These are phyloP conservation scores for Monochamus saltuarius DNA, from an alignment of 1,140 invertebrate genomes.

Conservation along the genomic window DNA sequence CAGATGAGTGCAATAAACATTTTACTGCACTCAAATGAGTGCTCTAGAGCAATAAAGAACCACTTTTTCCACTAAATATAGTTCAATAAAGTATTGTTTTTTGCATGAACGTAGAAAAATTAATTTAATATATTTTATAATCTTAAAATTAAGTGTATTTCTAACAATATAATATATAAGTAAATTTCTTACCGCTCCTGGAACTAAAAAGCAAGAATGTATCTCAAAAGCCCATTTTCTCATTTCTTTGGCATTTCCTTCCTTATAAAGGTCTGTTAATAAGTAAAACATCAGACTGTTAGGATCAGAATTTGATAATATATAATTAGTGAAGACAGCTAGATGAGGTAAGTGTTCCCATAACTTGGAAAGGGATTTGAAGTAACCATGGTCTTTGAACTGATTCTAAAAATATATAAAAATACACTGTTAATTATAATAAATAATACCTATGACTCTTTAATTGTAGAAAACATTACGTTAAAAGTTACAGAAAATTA, in stretches of 20 bases:
- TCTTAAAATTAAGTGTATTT: not conserved
- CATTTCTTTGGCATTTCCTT: conserved; percentile 84
- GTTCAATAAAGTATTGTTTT: too few species aligned
- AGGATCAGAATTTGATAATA: conserved; percentile 82
- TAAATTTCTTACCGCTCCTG: conserved; percentile 68
- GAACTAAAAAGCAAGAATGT: conserved; percentile 93
- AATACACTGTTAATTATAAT: not conserved
- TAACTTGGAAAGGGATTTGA: conserved; percentile 70
- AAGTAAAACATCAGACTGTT: conserved; percentile 85
- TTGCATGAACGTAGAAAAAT: too few species aligned
- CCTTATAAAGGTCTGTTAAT: conserved; percentile 81
- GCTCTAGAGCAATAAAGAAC: too few species aligned
- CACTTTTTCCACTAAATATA: too few species aligned
- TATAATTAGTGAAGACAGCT: conserved; percentile 87
- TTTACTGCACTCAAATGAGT: too few species aligned
- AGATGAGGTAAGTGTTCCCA: conserved; percentile 73
- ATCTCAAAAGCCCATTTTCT: conserved; percentile 98
- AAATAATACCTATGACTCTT: not conserved
- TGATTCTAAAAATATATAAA: conserved; percentile 55
- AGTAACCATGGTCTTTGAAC: conserved; percentile 77
- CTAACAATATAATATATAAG: not conserved
- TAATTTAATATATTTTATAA: too few species aligned
- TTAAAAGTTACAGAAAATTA: too few species aligned
- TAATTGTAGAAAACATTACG: too few species aligned
- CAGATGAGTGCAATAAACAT: too few species aligned